Evolutionary conservation across 2,113 vertebrate species (phyloP).

Genomic region (Columba livia): DNA sequence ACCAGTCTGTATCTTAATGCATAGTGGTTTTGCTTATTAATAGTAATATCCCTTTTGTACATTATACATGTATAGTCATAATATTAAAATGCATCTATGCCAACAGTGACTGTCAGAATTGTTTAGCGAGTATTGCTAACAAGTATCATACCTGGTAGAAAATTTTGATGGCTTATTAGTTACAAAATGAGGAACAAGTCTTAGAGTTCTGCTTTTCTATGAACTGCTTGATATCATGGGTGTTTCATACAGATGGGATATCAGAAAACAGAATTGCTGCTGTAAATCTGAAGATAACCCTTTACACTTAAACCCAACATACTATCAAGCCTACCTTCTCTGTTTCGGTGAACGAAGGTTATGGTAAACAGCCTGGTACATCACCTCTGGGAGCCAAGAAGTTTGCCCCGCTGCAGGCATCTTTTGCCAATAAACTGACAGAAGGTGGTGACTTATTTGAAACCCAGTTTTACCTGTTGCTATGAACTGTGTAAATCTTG

Average conservation of each 20-base stretch:
- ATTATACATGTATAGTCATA: background rate
- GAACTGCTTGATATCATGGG: background rate
- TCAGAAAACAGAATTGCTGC: background rate
- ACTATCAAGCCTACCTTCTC: background rate
- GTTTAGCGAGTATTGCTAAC: background rate
- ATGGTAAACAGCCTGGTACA: too few species aligned
- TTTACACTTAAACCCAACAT: rapidly evolving
- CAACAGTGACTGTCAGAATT: background rate
- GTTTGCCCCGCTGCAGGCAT: background rate
- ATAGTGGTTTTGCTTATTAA: background rate
- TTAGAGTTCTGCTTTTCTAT: background rate
- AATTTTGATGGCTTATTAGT: background rate
- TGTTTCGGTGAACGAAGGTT: rapidly evolving
- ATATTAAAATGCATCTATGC: background rate
- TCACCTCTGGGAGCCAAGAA: background rate
- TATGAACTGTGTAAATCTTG: background rate
- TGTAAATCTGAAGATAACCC: background rate
- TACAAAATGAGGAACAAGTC: background rate
- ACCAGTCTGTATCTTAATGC: background rate
- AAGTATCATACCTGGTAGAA: background rate
- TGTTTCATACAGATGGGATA: background rate
- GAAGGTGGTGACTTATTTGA: background rate
- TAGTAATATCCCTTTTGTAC: background rate
- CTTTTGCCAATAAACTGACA: background rate
- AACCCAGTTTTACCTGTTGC: background rate